Evolutionary conservation across 2,888 invertebrate genomes (phyloP).

Genomic region (Allolobophora icterica): DNA sequence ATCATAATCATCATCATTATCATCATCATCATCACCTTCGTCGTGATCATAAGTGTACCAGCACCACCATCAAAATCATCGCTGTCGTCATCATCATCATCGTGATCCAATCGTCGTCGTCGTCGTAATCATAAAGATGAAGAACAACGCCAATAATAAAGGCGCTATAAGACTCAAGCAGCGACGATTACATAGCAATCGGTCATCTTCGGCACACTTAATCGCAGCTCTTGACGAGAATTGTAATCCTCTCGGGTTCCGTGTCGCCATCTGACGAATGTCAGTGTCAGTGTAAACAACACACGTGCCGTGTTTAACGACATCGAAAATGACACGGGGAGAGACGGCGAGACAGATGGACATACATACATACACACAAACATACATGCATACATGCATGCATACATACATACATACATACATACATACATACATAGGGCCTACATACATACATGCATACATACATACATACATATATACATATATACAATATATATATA

Average conservation of each 20-base stretch:
- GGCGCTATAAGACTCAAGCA: background rate
- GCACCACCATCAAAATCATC: background rate
- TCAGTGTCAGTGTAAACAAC: background rate
- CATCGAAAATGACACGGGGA: too few species aligned
- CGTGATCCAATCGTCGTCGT: background rate
- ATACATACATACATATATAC: too few species aligned
- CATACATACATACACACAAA: background rate
- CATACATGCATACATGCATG: too few species aligned
- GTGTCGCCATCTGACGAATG: background rate
- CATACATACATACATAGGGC: too few species aligned
- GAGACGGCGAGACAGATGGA: background rate
- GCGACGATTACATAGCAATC: background rate
- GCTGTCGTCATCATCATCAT: too few species aligned
- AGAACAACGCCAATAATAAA: background rate
- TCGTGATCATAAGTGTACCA: background rate
- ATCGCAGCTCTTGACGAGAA: background rate
- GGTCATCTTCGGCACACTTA: background rate
- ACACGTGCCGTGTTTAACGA: background rate
- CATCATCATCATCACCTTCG: conserved; percentile 29
- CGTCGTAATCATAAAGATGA: background rate
- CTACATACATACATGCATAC: too few species aligned
- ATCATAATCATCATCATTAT: background rate
- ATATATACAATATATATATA: too few species aligned
- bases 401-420: too few species aligned
- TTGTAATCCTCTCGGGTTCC: background rate